phyloP scores from a whole-genome alignment of 2,797 vertebrate genomes.

The Peromyscus eremicus region DNA sequence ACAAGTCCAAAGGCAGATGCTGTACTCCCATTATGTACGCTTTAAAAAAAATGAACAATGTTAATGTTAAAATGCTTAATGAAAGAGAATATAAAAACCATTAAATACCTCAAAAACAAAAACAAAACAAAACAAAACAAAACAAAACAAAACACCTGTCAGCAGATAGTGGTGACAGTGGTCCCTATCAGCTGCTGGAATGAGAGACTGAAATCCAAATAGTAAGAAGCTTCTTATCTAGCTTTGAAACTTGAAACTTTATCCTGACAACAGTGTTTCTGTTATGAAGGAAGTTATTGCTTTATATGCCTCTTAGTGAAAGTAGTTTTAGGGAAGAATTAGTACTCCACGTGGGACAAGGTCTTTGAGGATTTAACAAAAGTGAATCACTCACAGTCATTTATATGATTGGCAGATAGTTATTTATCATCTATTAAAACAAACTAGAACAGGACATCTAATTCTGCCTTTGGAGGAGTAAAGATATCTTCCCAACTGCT shows the following conservation, averaged over 20 bases:
- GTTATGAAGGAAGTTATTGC: not conserved
- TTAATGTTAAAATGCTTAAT: too few species aligned
- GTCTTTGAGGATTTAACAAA: not conserved
- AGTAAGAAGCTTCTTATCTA: not conserved
- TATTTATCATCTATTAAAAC: not conserved
- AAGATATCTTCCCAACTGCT: not conserved
- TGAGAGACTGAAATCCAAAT: conserved; percentile 48
- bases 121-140: conserved; percentile 63
- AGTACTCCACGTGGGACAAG: not conserved
- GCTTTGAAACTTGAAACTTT: conserved; percentile 57
- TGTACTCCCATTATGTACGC: too few species aligned
- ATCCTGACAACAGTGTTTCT: conserved; percentile 24
- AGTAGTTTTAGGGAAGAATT: conserved; percentile 48
- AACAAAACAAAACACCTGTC: conserved; percentile 31
- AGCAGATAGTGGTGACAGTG: conserved; percentile 27
- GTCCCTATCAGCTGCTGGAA: not conserved
- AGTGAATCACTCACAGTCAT: not conserved
- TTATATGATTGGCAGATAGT: not conserved
- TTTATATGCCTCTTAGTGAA: conserved; percentile 4
- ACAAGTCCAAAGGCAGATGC: too few species aligned
- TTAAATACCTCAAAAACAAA: too few species aligned
- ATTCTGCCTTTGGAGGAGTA: conserved; percentile 1
- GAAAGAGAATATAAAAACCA: too few species aligned
- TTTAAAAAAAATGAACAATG: too few species aligned
- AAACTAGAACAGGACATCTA: not conserved